phyloP scores from a whole-genome alignment of 1,140 invertebrate genomes.

The Drosophila bocqueti region DNA sequence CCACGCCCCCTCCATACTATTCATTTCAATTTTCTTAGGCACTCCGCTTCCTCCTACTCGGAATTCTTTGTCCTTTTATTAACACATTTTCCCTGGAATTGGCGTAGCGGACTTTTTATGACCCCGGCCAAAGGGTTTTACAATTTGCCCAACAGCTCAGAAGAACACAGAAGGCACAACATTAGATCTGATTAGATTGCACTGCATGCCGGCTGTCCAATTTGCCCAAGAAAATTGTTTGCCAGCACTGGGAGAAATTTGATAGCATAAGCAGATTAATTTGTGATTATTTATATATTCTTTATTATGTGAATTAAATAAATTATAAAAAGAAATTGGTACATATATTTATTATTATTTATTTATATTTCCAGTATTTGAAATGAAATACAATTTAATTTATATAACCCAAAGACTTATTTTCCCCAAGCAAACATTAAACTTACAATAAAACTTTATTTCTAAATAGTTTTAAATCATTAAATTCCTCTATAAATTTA shows the following conservation, averaged over 20 bases:
- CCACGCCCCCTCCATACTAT: constrained; percentile 14
- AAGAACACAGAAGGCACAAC: constrained; percentile 25
- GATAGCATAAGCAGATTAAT: background rate
- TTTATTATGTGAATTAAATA: too few species aligned
- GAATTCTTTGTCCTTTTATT: constrained; percentile 64
- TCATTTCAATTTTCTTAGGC: constrained; percentile 59
- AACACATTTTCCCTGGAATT: constrained; percentile 58
- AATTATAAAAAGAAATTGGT: too few species aligned
- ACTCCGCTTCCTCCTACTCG: constrained; percentile 11
- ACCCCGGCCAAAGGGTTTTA: constrained; percentile 38
- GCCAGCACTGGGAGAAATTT: constrained; percentile 5
- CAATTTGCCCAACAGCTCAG: constrained; percentile 23
- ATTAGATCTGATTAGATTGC: constrained; percentile 50
- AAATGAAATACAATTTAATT: too few species aligned
- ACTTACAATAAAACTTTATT: background rate
- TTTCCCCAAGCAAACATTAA: background rate
- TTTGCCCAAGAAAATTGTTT: constrained; percentile 38
- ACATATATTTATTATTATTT: too few species aligned
- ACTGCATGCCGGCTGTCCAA: constrained; percentile 39
- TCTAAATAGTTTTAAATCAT: background rate
- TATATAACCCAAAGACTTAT: background rate
- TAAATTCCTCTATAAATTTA: background rate
- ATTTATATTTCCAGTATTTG: too few species aligned
- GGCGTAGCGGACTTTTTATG: constrained; percentile 27
- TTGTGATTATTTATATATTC: background rate